Base-by-base conservation (phyloP, 2,888 invertebrate species). In the Drosophila merina region DNA sequence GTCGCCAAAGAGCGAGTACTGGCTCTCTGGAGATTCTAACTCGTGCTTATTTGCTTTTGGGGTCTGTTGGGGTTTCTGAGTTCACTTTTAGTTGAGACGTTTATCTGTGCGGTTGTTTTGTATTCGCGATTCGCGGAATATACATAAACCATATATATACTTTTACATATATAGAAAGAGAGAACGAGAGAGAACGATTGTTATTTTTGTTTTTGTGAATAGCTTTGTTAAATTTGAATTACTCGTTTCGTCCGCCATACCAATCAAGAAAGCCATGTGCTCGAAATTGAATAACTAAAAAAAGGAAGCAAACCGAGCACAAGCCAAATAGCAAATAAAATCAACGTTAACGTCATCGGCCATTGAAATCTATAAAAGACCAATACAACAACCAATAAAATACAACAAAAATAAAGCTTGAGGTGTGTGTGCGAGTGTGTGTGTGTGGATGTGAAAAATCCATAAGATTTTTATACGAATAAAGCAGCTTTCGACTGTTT, bases 51-150 rank as follows among this genome's bases (percentile, higher is more conserved):
- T 60, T 57, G 69, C 59, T 48, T 67, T 72, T 54, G 31, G 54
- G 64, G 42, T 62, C 47, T 38, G 47, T 40, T 68, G 36, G 54
- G 63, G 40, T 33, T 74, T 54, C 73, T 57, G 44, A 38, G 30
- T 71, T 83, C 88, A 88, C 78, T 89, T 89, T 80, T 71, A 87
- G 82, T 87, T 88, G 89, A 88, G 82, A 89, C 89, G 80, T 88
- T 82, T 86, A 79, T 84, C 84, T 75, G 86, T 70, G 82, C 89
- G 88, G 86, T 88, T 79, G 77, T 77, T 75, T 70, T 69, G 50
- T 75, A 66, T 62, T 62, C 72, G 57, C 44, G 57, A 66, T 48
- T 64, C 56, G 56, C 51, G 50, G 33, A 45, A 14, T 33, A 60
- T 20, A 38, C 40, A 50, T 31, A 33, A 26, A 50, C 8, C 28